Base-by-base conservation (phyloP, 2,113 vertebrate genomes). In the Emberiza fucata region DNA sequence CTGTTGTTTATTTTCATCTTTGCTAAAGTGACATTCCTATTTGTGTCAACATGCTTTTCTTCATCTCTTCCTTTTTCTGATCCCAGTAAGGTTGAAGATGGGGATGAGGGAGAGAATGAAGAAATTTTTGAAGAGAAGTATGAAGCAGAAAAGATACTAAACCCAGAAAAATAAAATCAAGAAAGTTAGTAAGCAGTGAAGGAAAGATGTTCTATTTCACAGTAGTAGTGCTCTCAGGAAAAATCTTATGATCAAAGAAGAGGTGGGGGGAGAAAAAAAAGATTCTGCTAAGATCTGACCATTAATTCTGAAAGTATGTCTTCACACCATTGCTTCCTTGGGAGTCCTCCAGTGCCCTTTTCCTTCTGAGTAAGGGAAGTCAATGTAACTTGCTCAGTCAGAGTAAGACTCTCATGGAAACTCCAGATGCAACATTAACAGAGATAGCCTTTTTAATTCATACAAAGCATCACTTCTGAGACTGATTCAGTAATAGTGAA, bases 261-360 rank as follows among this genome's bases (percentile, higher is more conserved):
- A 10, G 2, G 5, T 5, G 3, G 8, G 14, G 1, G 3, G 2
- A 37, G 18, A 29, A 70, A n/a, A 68, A 1, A 42, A 47, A 10
- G 7, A 7, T 37, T 8, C 8, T 82, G 23, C 12, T n/a, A 61
- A 56, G 6, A 53, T 92, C 51, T 70, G 54, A 65, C 37, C 8
- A 19, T 23, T 11, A 48, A 33, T 92, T 86, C 48, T 72, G 25
- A 57, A 69, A 91, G 24, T 23, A 21, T 13, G 3, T 71, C 61
- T 86, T 84, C 29, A 68, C 14, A 68, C 4, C 5, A 8, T 28
- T 68, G 29, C 18, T 82, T 69, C 25, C 28, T 29, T 70, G 45
- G 40, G n/a, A 72, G 40, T 35, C n/a, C 15, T 72, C 13, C 19
- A 72, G 12, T 60, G 31, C 8, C 40, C 7, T 80, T 86, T 82